A percentile compares a stretch with the other conserved stretches of the same genome.
Conservation (phyloP, 1,140 invertebrate species). For the Andricus grossulariae region DNA sequence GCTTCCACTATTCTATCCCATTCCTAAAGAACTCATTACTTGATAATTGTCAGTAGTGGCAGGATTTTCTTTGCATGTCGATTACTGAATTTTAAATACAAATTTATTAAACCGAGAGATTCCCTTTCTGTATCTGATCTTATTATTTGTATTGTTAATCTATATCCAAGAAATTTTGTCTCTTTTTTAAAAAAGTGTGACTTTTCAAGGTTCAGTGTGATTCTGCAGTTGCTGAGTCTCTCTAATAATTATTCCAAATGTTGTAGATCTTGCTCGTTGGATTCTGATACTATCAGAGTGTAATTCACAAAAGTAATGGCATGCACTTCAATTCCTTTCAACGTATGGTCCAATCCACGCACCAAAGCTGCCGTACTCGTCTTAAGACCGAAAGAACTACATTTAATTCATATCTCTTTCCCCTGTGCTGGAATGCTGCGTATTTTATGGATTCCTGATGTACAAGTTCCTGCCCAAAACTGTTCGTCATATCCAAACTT, state of each 20-base stretch:
- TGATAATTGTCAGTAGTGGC: slow-evolving; percentile 50
- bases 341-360: slow-evolving; percentile 13
- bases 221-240: background rate
- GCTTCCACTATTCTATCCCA: too few species aligned
- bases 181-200: too few species aligned
- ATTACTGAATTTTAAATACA: slow-evolving; percentile 7
- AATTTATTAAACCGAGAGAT: too few species aligned
- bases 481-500: slow-evolving; percentile 57
- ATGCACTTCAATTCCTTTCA: slow-evolving; percentile 7
- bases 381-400: slow-evolving; percentile 59
- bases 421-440: slow-evolving; percentile 59
- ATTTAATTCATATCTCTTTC: slow-evolving; percentile 56
- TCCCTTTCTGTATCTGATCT: slow-evolving; percentile 48
- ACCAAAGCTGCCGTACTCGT: too few species aligned
- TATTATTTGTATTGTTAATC: slow-evolving; percentile 42
- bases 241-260: slow-evolving; percentile 39
- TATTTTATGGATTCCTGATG: slow-evolving; percentile 51
- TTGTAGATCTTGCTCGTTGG: slow-evolving; percentile 41
- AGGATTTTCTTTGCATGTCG: slow-evolving; percentile 36
- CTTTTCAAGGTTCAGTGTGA: slow-evolving; percentile 9
- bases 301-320: slow-evolving; percentile 50
- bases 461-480: too few species aligned
- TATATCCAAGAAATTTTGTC: too few species aligned
- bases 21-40: too few species aligned
- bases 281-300: slow-evolving; percentile 38